Evolutionary conservation across 2,797 vertebrate species (phyloP).

Genomic region (Eutrigla gurnardus): DNA sequence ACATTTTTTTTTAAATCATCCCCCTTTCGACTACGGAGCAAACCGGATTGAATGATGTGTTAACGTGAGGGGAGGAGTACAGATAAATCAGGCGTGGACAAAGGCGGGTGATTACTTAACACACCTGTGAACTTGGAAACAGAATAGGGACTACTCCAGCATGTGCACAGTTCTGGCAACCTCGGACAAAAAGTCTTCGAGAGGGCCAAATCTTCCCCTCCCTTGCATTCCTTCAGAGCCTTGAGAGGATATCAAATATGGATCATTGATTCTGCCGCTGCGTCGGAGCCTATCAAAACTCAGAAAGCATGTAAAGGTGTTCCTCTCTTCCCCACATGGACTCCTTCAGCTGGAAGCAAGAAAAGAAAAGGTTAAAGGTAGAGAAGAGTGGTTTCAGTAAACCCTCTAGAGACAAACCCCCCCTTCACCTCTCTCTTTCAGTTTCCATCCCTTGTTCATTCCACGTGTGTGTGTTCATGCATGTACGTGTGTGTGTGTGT

Average conservation of each 20-base stretch:
- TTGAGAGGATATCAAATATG: conserved; percentile 6
- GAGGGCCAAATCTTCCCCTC: background rate
- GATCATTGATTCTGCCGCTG: conserved; percentile 25
- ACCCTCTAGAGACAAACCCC: conserved; percentile 49
- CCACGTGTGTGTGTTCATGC: conserved; percentile 13
- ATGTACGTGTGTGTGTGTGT: conserved; percentile 19
- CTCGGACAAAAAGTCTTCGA: background rate
- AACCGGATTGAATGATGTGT: background rate
- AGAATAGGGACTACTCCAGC: background rate
- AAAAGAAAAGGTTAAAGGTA: conserved; percentile 54
- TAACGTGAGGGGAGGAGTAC: background rate
- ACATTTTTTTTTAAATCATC: background rate
- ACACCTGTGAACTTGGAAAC: background rate
- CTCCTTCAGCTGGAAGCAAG: conserved; percentile 31
- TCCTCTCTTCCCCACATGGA: conserved; percentile 9
- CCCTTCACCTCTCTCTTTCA: conserved; percentile 38
- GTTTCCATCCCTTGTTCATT: conserved; percentile 40
- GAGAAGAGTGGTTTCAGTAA: conserved; percentile 57
- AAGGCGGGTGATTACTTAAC: background rate
- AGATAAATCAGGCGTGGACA: background rate
- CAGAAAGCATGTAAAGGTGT: conserved; percentile 13
- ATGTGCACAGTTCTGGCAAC: background rate
- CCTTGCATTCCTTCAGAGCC: conserved; percentile 4
- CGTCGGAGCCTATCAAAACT: background rate
- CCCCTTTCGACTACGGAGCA: background rate